Evolutionary conservation across 1,140 invertebrate species (phyloP).

Genomic region (Musca vetustissima): DNA sequence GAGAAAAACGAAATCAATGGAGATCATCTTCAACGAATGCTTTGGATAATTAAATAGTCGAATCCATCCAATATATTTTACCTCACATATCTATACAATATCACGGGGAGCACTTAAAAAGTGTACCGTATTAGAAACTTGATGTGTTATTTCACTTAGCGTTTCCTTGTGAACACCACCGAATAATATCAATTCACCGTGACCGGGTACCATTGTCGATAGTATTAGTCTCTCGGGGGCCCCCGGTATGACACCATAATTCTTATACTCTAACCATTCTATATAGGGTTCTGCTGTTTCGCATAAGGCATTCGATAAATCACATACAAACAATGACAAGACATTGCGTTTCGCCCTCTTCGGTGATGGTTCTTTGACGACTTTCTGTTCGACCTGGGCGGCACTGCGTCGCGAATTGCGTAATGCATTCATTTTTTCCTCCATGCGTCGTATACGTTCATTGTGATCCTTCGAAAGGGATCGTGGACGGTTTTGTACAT

Average conservation of each 20-base stretch:
- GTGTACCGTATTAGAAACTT: constrained; percentile 79
- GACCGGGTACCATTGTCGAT: constrained; percentile 85
- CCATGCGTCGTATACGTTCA: constrained; percentile 53
- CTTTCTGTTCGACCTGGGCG: constrained; percentile 31
- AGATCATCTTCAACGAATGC: not conserved
- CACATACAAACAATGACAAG: constrained; percentile 82
- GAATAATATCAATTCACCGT: constrained; percentile 92
- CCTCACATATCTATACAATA: constrained; percentile 62
- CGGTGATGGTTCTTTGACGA: constrained; percentile 46
- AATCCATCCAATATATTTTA: not conserved
- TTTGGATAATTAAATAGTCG: constrained; percentile 5
- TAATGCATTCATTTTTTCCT: constrained; percentile 54
- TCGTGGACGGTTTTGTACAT: constrained; percentile 45
- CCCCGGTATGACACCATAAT: constrained; percentile 61
- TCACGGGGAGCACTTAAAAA: constrained; percentile 75
- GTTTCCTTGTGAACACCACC: constrained; percentile 85
- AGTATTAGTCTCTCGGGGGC: constrained; percentile 88
- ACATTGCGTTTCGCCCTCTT: constrained; percentile 63
- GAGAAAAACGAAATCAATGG: not conserved
- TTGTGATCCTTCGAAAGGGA: constrained; percentile 51
- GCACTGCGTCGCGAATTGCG: constrained; percentile 48
- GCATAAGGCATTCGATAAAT: constrained; percentile 72
- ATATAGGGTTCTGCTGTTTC: constrained; percentile 64
- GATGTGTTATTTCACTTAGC: constrained; percentile 59
- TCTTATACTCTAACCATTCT: constrained; percentile 75